Evolutionary conservation across 2,797 vertebrate genomes (phyloP).

Genomic region (Sebastes hubbsi): DNA sequence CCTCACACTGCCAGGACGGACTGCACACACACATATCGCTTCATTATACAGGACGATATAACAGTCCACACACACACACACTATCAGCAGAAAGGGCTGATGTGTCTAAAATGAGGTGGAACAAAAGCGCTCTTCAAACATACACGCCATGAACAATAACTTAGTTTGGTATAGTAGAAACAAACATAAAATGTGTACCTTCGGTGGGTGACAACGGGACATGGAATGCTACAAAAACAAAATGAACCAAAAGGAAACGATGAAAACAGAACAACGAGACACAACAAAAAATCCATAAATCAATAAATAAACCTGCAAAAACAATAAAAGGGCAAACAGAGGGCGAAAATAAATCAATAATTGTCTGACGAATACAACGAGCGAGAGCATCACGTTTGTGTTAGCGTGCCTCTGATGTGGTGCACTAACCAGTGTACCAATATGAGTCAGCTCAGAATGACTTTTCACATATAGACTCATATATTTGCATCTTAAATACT

Average conservation of each 20-base stretch:
- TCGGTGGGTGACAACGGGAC: slow-evolving; percentile 91
- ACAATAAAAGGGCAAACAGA: slow-evolving; percentile 18
- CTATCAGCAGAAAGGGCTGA: background rate
- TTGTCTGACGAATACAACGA: background rate
- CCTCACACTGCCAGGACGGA: slow-evolving; percentile 89
- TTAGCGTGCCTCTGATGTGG: background rate
- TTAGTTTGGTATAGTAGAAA: background rate
- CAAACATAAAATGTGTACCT: slow-evolving; percentile 81
- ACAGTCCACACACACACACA: background rate
- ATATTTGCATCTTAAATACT: background rate
- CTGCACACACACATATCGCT: slow-evolving; percentile 61
- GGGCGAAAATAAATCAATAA: slow-evolving; percentile 16
- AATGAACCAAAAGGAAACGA: slow-evolving; percentile 42
- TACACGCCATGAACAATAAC: background rate
- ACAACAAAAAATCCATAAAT: slow-evolving; percentile 12
- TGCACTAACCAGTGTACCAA: background rate
- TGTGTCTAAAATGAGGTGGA: background rate
- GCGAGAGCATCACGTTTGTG: background rate
- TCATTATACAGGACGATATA: background rate
- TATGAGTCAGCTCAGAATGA: background rate
- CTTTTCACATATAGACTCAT: background rate
- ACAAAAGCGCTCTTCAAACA: background rate
- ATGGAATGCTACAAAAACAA: slow-evolving; percentile 90
- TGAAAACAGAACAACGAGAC: slow-evolving; percentile 40
- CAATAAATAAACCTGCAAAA: slow-evolving; percentile 22